Conservation (phyloP, 2,113 vertebrate species). For the Gasterosteus aculeatus region DNA sequence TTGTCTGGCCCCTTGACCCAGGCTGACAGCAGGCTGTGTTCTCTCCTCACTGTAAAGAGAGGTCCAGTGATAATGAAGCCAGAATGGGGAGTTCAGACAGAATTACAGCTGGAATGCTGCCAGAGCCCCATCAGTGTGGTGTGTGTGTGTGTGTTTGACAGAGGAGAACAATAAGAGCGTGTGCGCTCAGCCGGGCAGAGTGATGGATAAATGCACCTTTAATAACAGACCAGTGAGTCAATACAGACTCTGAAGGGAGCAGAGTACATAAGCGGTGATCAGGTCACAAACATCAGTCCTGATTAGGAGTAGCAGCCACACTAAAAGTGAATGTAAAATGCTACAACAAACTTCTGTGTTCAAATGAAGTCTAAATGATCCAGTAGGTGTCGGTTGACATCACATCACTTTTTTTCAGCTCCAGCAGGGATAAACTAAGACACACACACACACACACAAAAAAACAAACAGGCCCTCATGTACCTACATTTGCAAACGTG, state of each 20-base stretch:
- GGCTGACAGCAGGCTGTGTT: slow-evolving; percentile 38
- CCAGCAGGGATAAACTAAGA: slow-evolving; percentile 42
- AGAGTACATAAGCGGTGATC: not conserved
- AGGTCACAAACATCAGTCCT: not conserved
- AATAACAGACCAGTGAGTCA: slow-evolving; percentile 40
- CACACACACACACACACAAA: slow-evolving; percentile 28
- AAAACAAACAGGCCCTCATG: not conserved
- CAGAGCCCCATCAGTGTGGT: slow-evolving; percentile 44
- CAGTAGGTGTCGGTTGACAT: not conserved
- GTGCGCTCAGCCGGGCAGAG: slow-evolving; percentile 33
- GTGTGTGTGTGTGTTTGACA: slow-evolving; percentile 21
- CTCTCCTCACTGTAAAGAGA: slow-evolving; percentile 36
- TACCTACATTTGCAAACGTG: no score
- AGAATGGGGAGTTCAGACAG: slow-evolving; percentile 45
- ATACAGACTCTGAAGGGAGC: slow-evolving; percentile 20
- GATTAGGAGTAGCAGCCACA: not conserved
- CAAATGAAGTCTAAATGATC: not conserved
- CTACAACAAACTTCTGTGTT: not conserved
- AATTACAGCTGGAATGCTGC: slow-evolving; percentile 56
- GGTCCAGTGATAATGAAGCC: slow-evolving; percentile 52
- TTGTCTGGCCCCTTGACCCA: slow-evolving; percentile 44
- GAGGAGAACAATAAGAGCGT: slow-evolving; percentile 36
- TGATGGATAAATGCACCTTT: slow-evolving; percentile 54
- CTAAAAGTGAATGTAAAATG: not conserved
- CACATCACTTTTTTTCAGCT: slow-evolving; percentile 89